Evolutionary conservation across 2,888 invertebrate species (phyloP).

Genomic region (Scaptomyza caliginosa): DNA sequence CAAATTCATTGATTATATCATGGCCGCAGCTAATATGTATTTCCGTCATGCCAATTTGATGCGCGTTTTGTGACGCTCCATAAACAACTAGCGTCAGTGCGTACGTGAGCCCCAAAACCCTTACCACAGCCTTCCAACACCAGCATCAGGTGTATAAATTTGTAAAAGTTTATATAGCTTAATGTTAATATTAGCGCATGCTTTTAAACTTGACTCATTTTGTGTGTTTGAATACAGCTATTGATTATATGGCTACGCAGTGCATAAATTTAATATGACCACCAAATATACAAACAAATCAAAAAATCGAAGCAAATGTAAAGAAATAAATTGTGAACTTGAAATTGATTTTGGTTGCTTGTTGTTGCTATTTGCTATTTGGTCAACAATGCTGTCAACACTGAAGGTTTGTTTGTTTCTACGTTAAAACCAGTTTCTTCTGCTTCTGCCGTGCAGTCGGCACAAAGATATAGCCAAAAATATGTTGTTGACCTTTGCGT

Average conservation of each 20-base stretch:
- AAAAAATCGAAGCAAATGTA: not conserved
- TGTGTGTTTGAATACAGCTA: conserved; percentile 24
- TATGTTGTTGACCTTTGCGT: conserved; percentile 59
- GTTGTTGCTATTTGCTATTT: conserved; percentile 25
- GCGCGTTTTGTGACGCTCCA: conserved; percentile 20
- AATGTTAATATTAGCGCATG: conserved; percentile 32
- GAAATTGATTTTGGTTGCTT: conserved; percentile 69
- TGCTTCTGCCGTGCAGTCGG: conserved; percentile 27
- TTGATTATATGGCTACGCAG: conserved; percentile 51
- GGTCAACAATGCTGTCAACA: conserved; percentile 39
- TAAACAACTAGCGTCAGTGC: conserved; percentile 37
- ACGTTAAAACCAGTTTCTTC: conserved; percentile 64
- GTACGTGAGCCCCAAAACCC: conserved; percentile 53
- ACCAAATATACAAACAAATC: conserved; percentile 16
- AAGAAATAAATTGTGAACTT: conserved; percentile 60
- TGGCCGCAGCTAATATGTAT: conserved; percentile 66
- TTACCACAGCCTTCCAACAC: conserved; percentile 43
- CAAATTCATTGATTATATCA: conserved; percentile 68
- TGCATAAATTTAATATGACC: conserved; percentile 53
- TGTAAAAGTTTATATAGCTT: not conserved
- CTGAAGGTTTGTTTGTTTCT: conserved; percentile 74
- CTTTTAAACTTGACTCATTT: conserved; percentile 50
- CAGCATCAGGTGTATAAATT: conserved; percentile 10
- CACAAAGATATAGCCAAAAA: conserved; percentile 2
- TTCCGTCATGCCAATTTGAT: conserved; percentile 69